Evolutionary conservation across 1,140 invertebrate species (phyloP), one percentile per base, ranked within the genome.

Genomic region (Bombus superbus): DNA sequence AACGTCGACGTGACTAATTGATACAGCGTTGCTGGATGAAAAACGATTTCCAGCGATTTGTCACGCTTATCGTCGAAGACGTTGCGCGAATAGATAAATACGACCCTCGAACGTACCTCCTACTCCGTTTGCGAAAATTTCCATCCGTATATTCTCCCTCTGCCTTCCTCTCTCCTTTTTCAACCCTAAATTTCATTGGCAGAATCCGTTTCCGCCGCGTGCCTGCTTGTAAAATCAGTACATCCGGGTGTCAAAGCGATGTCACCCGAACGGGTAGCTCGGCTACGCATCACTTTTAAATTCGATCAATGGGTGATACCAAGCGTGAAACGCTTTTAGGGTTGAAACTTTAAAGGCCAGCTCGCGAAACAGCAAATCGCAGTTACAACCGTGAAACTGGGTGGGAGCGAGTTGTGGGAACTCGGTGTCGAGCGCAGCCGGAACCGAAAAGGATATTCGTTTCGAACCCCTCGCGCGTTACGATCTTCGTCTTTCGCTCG

Each of bases 321-420:
- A 92, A 93, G 92, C 94, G 94, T 95, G 94, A 95, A 95, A 95
- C 94, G 94, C 94, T 95, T 95, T 95, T 95, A 95, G 94, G 94
- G 94, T 94, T 94, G 93, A 94, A 92, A 94, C 92, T 94, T 94
- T 94, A 94, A 94, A 94, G 93, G 90, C 91, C 86, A 81, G 78
- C 87, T 88, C 88, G 87, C 88, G 53, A 86, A 75, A 91, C 87
- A 91, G 85, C 90, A 93, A 93, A 91, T 94, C 92, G 90, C 84
- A 91, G 92, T 91, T 93, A 93, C 91, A 93, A 93, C 89, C 92
- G 92, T 93, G 89, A 93, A 93, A 92, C 90, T 90, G 85, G 47
- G 80, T 44, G 28, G 69, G 66, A 42, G 85, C 83, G 83, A 81
- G 87, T 92, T 92, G 91, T 93, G 92, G 91, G 92, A 93, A 93